Evolutionary conservation across 2,888 invertebrate species (phyloP).

Genomic region (Nemotelus pantherinus): DNA sequence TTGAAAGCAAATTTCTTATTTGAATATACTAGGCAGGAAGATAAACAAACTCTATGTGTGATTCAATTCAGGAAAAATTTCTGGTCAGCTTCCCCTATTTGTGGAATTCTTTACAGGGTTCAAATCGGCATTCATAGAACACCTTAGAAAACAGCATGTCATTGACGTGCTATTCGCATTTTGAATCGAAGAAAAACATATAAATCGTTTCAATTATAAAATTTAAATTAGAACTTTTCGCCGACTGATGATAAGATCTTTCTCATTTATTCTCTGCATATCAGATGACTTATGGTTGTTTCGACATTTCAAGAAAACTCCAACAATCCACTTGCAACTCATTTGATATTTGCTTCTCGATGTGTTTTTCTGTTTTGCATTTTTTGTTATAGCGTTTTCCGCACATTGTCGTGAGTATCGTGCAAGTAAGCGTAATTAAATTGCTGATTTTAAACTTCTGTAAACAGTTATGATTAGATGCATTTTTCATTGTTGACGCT

Average conservation of each 20-base stretch:
- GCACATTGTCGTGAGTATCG: not conserved
- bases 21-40: too few relatives aligned
- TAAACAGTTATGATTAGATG: not conserved
- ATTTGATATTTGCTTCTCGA: conserved; percentile 14
- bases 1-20: too few relatives aligned
- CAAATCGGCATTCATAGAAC: too few relatives aligned
- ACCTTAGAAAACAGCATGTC: too few relatives aligned
- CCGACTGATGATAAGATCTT: not conserved
- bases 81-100: too few relatives aligned
- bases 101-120: too few relatives aligned
- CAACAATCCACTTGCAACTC: conserved; percentile 17
- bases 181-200: not conserved
- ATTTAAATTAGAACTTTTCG: conserved; percentile 43
- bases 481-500: not conserved
- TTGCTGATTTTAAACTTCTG: too few relatives aligned
- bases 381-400: not conserved
- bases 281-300: conserved; percentile 41
- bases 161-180: too few relatives aligned
- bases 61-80: too few relatives aligned
- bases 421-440: too few relatives aligned
- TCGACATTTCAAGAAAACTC: conserved; percentile 26
- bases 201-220: conserved; percentile 37
- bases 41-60: too few relatives aligned
- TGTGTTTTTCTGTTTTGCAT: not conserved
- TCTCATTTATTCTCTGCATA: not conserved